Base-by-base conservation (phyloP, 2,797 vertebrate genomes). In the Heteromormyrus szaboi region DNA sequence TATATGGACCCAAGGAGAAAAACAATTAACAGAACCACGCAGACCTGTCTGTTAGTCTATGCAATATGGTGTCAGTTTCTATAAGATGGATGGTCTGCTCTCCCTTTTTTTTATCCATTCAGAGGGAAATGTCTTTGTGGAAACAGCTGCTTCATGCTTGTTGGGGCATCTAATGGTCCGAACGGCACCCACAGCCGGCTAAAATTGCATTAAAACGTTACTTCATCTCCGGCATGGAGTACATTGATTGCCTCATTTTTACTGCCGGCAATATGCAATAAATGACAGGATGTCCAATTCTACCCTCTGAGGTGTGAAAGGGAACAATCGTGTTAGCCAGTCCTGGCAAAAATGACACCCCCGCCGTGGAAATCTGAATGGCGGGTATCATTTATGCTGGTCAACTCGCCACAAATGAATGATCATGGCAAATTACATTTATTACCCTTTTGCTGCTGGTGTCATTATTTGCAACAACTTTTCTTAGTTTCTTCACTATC, bases 371-470 rank as follows among this genome's bases (percentile, higher is more conserved):
- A 87, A 86, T 79, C 0, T 88, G 89, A 91, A 29, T 50, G 37
- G 53, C 22, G 17, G 72, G 51, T 29, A 17, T 33, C 65, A 37
- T 76, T 76, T 19, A 88, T 87, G 87, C 89, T 88, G 81, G 88
- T 90, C 89, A 79, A 90, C 88, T 90, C 79, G 72, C 85, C 56
- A 46, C 59, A 76, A 88, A 90, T 88, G 90, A 48, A 50, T 88
- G 83, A 91, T 91, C 89, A 88, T 48, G 48, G 62, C 89, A 59
- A 92, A 92, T 90, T 59, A 56, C 89, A 68, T 68, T 14, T 68
- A 68, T 29, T 68, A 9, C 54, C 19, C 54, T n/a, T 54, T 56
- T 56, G 54, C 54, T 91, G 88, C 89, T 88, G 89, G 89, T 84
- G 65, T 50, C 88, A 91, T 89, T 90, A 89, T 88, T 85, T 72